These are phyloP conservation scores for Xerus inauris DNA, from an alignment of 2,113 vertebrate genomes.

Conservation along the genomic window DNA sequence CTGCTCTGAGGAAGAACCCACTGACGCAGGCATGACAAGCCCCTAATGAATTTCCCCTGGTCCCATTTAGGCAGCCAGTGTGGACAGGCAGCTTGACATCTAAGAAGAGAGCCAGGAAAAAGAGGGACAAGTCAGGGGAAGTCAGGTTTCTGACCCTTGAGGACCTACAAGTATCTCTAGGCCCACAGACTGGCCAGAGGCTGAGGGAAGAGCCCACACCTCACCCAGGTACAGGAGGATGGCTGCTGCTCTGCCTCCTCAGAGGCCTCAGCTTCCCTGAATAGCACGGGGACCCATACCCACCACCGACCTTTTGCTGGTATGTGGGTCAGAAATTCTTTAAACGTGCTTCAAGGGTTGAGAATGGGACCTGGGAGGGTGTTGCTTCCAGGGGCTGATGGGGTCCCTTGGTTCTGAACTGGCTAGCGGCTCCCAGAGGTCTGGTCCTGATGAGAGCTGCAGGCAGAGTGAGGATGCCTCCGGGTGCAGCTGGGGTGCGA, in stretches of 20 bases:
- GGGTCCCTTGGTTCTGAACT: neutral
- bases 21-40: neutral
- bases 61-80: too few species aligned
- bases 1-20: too few species aligned
- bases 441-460: neutral
- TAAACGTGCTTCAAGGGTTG: rapidly evolving
- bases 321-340: neutral
- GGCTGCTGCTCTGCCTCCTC: neutral
- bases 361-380: neutral
- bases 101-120: too few species aligned
- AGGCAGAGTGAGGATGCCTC: neutral
- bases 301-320: rapidly evolving
- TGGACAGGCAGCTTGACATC: too few species aligned
- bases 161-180: neutral
- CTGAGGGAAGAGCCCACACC: neutral
- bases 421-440: neutral
- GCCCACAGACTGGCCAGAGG: neutral
- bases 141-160: too few species aligned
- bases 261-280: neutral
- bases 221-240: neutral
- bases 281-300: too few species aligned
- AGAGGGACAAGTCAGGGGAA: neutral
- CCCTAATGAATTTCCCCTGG: neutral
- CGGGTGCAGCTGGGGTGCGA: rapidly evolving
- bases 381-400: neutral